Base-by-base conservation (phyloP, 2,888 invertebrate genomes). In the Acanthopleura granulata region DNA sequence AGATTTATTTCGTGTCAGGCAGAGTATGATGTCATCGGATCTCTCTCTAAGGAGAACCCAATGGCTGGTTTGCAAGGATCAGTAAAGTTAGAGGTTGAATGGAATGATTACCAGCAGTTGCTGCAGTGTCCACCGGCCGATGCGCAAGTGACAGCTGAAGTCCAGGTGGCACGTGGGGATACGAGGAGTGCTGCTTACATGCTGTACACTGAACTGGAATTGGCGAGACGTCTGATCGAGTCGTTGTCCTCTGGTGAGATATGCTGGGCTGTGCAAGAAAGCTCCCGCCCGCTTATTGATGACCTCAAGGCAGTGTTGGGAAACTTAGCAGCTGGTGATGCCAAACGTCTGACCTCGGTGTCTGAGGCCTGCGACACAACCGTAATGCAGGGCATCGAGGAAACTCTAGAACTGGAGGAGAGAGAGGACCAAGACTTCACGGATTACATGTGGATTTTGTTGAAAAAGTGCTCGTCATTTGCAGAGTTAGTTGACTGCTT, bases 371-470 rank as follows among this genome's bases (percentile, higher is more conserved):
- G 75, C 77, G 40, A 77, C 79, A 50, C 74, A 75, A 22, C 75
- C 76, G 29, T 75, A 78, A n/a, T 75, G 75, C 69, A 69, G 71
- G 22, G 75, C 74, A 18, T 79, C 74, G 62, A 79, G 27, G 78
- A 81, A 27, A 77, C 75, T 15, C 30, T 81, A 15, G 70, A 77
- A 66, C 66, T 84, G 16, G 76, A 79, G 27, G 81, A 81, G 18
- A 79, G 85, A 49, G 79, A 80, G 49, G 84, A 85, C 57, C 77
- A 81, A 18, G 86, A 86, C 72, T 86, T 86, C 72, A 84, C 84
- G 1, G 86, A 86, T 57, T 80, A 79, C 57, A 79, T 86, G 1
- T 86, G 86, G 86, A 84, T 82, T 72, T 76, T 85, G 50, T 75
- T 86, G 69, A 79, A 77, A 29, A 77, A 81, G 70, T 85, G 85